Evolutionary conservation across 2,113 vertebrate species (phyloP).

Genomic region (Cervus canadensis): DNA sequence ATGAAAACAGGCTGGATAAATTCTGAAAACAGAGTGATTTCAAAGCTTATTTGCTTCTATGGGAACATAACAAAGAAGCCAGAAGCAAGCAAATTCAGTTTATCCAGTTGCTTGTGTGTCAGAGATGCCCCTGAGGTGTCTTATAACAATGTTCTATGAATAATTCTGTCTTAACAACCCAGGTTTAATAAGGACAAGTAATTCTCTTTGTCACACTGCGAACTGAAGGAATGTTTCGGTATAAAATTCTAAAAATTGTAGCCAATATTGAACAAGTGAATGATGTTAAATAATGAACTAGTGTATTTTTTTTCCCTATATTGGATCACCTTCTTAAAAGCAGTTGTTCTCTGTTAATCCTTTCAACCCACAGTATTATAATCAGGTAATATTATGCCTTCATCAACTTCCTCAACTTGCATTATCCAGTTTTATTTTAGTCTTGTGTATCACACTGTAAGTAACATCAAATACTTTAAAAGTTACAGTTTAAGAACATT

Average conservation of each 20-base stretch:
- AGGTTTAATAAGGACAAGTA: conserved; percentile 15
- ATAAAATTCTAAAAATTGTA: neutral
- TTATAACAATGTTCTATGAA: conserved; percentile 16
- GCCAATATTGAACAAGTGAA: neutral
- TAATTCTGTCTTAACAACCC: conserved; percentile 36
- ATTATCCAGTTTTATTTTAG: neutral
- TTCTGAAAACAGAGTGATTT: conserved; percentile 37
- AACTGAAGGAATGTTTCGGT: neutral
- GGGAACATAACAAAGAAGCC: conserved; percentile 25
- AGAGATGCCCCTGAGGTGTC: neutral
- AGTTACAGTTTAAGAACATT: neutral
- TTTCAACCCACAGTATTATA: neutral
- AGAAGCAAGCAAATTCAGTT: conserved; percentile 7
- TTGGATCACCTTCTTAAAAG: neutral
- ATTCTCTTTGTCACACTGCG: neutral
- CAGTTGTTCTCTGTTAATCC: conserved; percentile 25
- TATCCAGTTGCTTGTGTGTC: neutral
- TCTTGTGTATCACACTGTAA: neutral
- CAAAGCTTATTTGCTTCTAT: conserved; percentile 66
- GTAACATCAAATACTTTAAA: neutral
- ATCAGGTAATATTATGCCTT: neutral
- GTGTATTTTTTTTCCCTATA: neutral
- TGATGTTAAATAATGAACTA: neutral
- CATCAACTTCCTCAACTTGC: neutral
- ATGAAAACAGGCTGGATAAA: neutral